Evolutionary conservation across 2,113 vertebrate genomes (phyloP).

Genomic region (Isurus oxyrinchus): DNA sequence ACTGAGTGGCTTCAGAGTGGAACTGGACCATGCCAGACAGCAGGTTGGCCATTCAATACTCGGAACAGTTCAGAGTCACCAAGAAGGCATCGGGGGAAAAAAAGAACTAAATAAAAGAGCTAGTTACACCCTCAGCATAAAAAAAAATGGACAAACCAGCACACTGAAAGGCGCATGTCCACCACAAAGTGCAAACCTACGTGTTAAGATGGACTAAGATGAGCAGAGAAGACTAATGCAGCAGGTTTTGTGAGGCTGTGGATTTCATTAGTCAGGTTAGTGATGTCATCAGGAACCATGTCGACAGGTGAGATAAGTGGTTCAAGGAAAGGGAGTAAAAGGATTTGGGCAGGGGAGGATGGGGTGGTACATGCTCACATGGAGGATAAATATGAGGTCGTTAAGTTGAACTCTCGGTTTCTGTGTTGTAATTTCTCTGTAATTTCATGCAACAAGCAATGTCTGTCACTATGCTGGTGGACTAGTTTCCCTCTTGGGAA

Average conservation of each 20-base stretch:
- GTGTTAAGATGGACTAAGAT: background rate
- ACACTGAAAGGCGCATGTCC: background rate
- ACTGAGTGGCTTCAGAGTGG: background rate
- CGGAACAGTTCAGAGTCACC: background rate
- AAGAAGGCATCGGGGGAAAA: background rate
- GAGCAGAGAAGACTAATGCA: background rate
- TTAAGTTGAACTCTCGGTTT: background rate
- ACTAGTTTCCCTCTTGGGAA: background rate
- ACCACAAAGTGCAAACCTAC: background rate
- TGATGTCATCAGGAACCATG: background rate
- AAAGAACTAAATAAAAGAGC: background rate
- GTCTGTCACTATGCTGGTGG: background rate
- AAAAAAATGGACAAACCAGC: background rate
- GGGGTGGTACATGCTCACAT: background rate
- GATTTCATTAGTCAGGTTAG: background rate
- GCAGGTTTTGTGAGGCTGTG: background rate
- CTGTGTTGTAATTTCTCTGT: background rate
- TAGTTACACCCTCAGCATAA: background rate
- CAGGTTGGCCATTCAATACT: background rate
- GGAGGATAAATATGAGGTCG: background rate
- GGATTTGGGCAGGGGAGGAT: background rate
- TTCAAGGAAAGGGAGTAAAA: background rate
- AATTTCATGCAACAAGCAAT: background rate
- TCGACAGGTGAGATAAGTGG: background rate
- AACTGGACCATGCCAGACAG: background rate